Base-by-base conservation (phyloP, 2,888 invertebrate genomes). In the Ectemnius continuus region DNA sequence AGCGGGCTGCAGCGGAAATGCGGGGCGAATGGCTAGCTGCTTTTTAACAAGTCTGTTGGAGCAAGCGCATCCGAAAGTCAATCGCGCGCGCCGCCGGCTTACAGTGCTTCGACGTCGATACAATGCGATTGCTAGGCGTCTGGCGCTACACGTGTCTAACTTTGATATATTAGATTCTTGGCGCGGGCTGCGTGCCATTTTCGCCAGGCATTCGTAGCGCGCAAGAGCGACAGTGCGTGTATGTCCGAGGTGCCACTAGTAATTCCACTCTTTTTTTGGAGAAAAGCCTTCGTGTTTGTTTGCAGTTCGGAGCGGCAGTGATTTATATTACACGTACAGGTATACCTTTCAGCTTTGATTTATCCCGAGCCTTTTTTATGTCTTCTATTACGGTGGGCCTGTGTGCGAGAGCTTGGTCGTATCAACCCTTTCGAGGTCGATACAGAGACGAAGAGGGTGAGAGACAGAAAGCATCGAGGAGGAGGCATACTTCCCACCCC, bases 261-360 rank as follows among this genome's bases (percentile, higher is more conserved):
- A 52, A 52, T 52, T 16, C 52, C 52, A 14, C n/a, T 36, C n/a
- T 52, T 52, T 52, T 23, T 52, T 52, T 16, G 52, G 52, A 16
- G 52, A 16, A 14, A 52, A 36, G 36, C 36, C 36, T 36, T 16
- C n/a, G 52, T 52, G 16, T 52, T 52, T 52, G 52, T 52, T 52
- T 52, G 16, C n/a, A 52, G 52, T 52, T 52, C 52, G 52, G n/a
- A 16, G 52, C n/a, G n/a, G n/a, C 16, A 16, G 52, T 52, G 52
- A 52, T 52, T 52, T 52, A 52, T 52, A 16, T 16, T 14, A 16
- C 52, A 52, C 52, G 16, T 16, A 52, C 52, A 52, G n/a, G 52
- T 52, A 52, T 52, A 52, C 52, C 52, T 52, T 52, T 52, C 52
- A 16, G 52, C n/a, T 52, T 52, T 52, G 52, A 52, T 52, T 52